phyloP scores from a whole-genome alignment of 2,888 invertebrate genomes.

The Nymphalis c-album region DNA sequence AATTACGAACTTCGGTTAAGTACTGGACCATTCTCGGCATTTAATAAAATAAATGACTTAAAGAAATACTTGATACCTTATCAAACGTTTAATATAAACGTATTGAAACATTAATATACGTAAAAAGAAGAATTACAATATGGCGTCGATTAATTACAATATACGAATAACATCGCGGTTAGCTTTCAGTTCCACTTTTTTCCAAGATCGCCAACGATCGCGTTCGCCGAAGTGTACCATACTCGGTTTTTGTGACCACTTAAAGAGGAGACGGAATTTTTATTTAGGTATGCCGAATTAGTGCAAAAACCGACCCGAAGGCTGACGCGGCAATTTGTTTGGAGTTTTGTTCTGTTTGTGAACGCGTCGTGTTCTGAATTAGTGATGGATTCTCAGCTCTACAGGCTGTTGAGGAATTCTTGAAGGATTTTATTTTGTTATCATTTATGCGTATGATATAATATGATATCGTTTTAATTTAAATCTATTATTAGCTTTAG shows the following conservation, averaged over 20 bases:
- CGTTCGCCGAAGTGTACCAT: constrained; percentile 62
- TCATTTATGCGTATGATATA: no score
- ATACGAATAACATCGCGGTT: constrained; percentile 49
- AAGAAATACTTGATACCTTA: not conserved
- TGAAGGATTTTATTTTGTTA: not conserved
- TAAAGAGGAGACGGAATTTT: constrained; percentile 77
- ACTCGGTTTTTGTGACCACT: constrained; percentile 61
- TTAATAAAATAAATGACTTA: not conserved
- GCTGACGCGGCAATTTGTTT: constrained; percentile 76
- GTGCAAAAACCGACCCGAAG: constrained; percentile 73
- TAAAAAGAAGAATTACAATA: constrained; percentile 29
- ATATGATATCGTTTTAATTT: no score
- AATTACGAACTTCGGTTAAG: no score
- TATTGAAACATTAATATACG: constrained; percentile 9
- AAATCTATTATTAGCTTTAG: no score
- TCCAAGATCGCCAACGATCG: constrained; percentile 46
- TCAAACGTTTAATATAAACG: not conserved
- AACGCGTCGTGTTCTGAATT: constrained; percentile 63
- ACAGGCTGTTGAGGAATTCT: constrained; percentile 52
- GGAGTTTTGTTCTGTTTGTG: constrained; percentile 77
- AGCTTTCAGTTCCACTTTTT: constrained; percentile 58
- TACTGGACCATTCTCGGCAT: no score
- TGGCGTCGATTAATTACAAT: constrained; percentile 39
- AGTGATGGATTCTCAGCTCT: constrained; percentile 53
- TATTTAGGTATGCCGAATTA: constrained; percentile 82